phyloP scores from a whole-genome alignment of 2,888 invertebrate genomes.

The Synergus umbraculus region DNA sequence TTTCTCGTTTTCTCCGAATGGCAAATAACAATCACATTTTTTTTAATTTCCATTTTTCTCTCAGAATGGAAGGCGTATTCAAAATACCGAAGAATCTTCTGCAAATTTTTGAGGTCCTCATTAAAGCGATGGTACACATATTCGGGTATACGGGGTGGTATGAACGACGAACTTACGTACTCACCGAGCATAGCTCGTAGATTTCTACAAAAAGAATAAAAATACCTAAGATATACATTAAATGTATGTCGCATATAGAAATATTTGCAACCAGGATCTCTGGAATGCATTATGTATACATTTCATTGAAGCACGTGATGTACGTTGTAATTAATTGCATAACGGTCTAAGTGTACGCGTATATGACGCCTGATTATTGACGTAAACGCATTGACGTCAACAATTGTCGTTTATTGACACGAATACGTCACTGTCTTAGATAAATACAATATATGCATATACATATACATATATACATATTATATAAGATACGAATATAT shows the following conservation, averaged over 20 bases:
- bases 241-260: background rate
- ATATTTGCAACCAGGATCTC: background rate
- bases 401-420: conserved; percentile 19
- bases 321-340: background rate
- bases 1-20: too few species aligned
- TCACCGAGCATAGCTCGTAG: background rate
- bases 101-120: background rate
- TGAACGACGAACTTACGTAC: conserved; percentile 41
- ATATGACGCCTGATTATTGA: background rate
- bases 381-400: background rate
- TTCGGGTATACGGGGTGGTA: conserved; percentile 63
- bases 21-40: too few species aligned
- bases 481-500: background rate
- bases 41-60: background rate
- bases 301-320: background rate
- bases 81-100: background rate
- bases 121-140: conserved; percentile 62
- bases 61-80: background rate
- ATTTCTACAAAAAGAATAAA: background rate
- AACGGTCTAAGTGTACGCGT: background rate
- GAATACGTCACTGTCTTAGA: background rate
- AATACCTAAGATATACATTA: background rate
- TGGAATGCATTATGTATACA: conserved; percentile 12
- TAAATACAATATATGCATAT: background rate
- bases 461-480: background rate